A percentile compares a stretch with the other conserved stretches of the same genome.
These are phyloP conservation scores for Oryzias melastigma DNA, from an alignment of 2,113 vertebrate genomes.

Conservation along the genomic window DNA sequence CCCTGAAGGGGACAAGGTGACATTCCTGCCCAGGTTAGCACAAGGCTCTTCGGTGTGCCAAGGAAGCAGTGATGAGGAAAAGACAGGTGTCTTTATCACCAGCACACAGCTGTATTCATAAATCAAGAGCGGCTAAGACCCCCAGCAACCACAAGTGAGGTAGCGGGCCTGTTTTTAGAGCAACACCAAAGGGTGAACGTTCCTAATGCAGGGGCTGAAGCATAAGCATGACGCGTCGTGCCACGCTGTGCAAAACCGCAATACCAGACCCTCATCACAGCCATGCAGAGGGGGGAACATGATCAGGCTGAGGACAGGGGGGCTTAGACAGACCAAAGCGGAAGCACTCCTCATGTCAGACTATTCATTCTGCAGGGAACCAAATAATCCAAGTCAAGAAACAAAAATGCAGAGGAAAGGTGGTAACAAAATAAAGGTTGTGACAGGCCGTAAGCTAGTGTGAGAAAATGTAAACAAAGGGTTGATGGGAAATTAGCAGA, in stretches of 20 bases:
- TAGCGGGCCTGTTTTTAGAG: conserved; percentile 34
- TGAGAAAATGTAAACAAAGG: too few relatives aligned
- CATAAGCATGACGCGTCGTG: conserved; percentile 30
- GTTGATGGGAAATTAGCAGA: too few relatives aligned
- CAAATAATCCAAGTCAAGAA: not conserved
- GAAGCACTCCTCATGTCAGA: conserved; percentile 20
- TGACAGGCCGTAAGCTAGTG: too few relatives aligned
- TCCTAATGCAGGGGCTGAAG: conserved; percentile 36
- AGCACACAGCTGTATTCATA: conserved; percentile 66
- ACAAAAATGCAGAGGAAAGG: not conserved
- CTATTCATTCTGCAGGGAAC: not conserved
- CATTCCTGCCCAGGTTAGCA: conserved; percentile 69
- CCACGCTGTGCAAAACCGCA: conserved; percentile 46
- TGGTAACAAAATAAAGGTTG: not conserved
- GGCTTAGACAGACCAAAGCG: conserved; percentile 19
- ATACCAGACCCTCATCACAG: conserved; percentile 32
- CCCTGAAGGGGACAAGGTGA: conserved; percentile 42
- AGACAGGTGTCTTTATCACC: conserved; percentile 69
- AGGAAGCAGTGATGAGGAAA: conserved; percentile 57
- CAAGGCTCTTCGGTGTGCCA: conserved; percentile 48
- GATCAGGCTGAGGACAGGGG: conserved; percentile 43
- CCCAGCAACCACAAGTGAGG: conserved; percentile 23
- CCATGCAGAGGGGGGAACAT: conserved; percentile 20
- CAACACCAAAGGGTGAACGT: conserved; percentile 16
- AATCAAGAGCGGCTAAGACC: conserved; percentile 57